Conservation (phyloP, 2,888 invertebrate genomes). For the Neoaliturus tenellus region DNA sequence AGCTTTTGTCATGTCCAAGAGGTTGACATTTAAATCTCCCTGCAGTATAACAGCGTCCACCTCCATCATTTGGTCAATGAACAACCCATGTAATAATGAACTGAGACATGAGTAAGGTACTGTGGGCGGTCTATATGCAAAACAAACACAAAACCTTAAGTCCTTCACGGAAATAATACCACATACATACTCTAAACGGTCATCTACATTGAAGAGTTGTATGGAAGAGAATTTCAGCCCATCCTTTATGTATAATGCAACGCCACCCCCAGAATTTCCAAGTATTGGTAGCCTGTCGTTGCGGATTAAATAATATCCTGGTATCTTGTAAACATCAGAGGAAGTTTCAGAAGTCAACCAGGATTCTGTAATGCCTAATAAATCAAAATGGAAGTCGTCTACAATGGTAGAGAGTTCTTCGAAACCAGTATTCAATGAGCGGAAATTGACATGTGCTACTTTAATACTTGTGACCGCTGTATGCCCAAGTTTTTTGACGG, state of each 20-base stretch:
- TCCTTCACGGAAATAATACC: not conserved
- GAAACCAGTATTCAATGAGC: slow-evolving; percentile 19
- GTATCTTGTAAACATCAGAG: not conserved
- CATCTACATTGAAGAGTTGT: not conserved
- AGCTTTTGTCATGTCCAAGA: not conserved
- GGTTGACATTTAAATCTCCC: not conserved
- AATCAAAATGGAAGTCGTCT: slow-evolving; percentile 7
- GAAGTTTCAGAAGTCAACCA: not conserved
- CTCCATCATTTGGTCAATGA: not conserved
- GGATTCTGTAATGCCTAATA: slow-evolving; percentile 7
- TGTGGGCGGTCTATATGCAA: slow-evolving; percentile 15
- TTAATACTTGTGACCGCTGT: not conserved
- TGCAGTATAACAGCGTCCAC: slow-evolving; percentile 2
- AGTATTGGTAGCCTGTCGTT: not conserved
- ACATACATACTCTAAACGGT: not conserved
- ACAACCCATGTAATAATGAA: not conserved
- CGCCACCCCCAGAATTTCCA: not conserved
- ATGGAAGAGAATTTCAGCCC: not conserved
- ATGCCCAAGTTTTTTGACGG: not conserved
- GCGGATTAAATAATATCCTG: not conserved
- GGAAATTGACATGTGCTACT: slow-evolving; percentile 8
- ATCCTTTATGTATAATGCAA: not conserved
- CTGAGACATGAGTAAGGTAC: not conserved
- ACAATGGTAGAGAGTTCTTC: not conserved
- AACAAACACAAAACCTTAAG: not conserved